A percentile compares a stretch with the other conserved stretches of the same genome.
Conservation (phyloP, 2,113 vertebrate species). For the Psophia crepitans region DNA sequence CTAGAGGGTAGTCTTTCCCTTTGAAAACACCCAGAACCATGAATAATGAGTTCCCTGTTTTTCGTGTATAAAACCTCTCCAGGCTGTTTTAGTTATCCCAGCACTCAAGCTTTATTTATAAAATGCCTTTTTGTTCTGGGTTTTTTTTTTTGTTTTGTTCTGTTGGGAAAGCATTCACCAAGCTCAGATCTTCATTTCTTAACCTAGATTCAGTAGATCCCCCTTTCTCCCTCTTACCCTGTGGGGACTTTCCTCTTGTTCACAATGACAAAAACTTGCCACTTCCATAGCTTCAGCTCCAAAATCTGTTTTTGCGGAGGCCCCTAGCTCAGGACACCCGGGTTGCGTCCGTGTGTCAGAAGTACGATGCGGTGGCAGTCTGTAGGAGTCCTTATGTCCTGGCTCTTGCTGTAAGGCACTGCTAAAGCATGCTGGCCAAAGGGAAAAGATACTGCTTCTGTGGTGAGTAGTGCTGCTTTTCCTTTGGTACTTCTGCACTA, state of each 20-base stretch:
- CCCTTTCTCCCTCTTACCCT: background rate
- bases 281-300: background rate
- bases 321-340: background rate
- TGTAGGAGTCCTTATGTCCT: background rate
- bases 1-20: constrained; percentile 34
- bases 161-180: background rate
- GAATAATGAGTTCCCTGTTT: background rate
- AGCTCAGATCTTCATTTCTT: background rate
- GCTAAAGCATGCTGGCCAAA: background rate
- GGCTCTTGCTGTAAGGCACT: background rate
- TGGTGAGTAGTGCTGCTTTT: background rate
- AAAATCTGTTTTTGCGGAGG: background rate
- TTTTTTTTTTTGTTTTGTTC: background rate
- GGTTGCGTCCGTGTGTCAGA: background rate
- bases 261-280: background rate
- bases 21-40: background rate
- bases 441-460: background rate
- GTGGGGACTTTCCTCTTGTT: background rate
- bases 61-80: background rate
- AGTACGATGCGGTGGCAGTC: background rate
- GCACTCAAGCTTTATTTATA: background rate
- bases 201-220: background rate
- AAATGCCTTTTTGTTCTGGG: background rate
- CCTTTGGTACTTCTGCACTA: background rate
- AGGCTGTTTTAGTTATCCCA: background rate